Evolutionary conservation across 1,140 invertebrate species (phyloP).

Genomic region (Drosophila watanabei): DNA sequence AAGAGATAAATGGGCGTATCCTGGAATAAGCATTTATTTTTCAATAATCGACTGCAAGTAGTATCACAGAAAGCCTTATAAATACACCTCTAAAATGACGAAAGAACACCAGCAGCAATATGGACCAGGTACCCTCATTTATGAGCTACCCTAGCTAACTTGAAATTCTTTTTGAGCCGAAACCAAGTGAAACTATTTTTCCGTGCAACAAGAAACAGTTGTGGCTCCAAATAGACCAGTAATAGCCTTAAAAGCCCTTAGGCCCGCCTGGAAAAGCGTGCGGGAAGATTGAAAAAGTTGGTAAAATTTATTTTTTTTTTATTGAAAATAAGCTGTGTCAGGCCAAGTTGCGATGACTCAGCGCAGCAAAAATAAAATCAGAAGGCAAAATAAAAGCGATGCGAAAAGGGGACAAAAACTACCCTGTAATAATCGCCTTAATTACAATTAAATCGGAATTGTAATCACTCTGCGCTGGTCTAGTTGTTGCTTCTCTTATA

Average conservation of each 20-base stretch:
- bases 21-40: not conserved
- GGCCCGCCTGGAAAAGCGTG: slow-evolving; percentile 32
- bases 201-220: slow-evolving; percentile 30
- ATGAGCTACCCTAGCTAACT: no score
- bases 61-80: not conserved
- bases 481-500: slow-evolving; percentile 19
- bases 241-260: slow-evolving; percentile 38
- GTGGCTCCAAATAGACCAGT: not conserved
- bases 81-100: not conserved
- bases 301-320: slow-evolving; percentile 29
- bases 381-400: not conserved
- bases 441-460: slow-evolving; percentile 67
- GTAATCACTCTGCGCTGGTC: slow-evolving; percentile 50
- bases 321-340: slow-evolving; percentile 65
- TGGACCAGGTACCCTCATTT: not conserved
- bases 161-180: not conserved
- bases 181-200: slow-evolving; percentile 15
- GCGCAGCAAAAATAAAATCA: slow-evolving; percentile 17
- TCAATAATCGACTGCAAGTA: not conserved
- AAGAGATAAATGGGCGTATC: not conserved
- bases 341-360: slow-evolving; percentile 50
- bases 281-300: slow-evolving; percentile 59
- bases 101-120: not conserved
- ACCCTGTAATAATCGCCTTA: slow-evolving; percentile 66
- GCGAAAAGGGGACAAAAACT: slow-evolving; percentile 5